Evolutionary conservation across 2,113 vertebrate species (phyloP), one percentile per base, ranked within the genome.

Genomic region (Andinoacara biseriatus): DNA sequence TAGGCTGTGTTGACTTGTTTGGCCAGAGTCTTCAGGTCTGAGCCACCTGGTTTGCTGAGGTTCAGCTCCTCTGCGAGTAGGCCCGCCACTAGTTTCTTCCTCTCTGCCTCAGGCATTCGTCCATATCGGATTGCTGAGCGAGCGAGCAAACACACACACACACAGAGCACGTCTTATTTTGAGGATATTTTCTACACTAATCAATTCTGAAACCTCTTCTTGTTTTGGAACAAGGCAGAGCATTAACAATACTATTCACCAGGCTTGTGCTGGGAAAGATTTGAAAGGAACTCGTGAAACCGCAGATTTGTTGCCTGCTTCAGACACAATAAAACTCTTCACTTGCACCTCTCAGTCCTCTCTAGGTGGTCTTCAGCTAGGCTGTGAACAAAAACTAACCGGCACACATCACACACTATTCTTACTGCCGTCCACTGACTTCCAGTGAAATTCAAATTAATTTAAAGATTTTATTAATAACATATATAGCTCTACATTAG

Each of bases 41-140:
- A 97, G 89, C 97, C 95, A 58, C 96, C 97, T 0, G 96, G 96
- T 90, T 97, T 97, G 85, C 96, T 94, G 81, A 92, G 93, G 74
- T 93, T 76, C 46, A 94, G 92, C 76, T 98, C 97, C 0, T 94
- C 97, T 0, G 96, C 97, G 0, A 97, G 95, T 92, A 98, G 92
- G 58, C 97, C 97, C 0, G 97, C 98, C 85, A 99, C 98, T 89
- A 99, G 95, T 91, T 97, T 99, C 93, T 97, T 97, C 92, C 98
- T 99, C 94, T 99, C 98, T 0, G 97, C 97, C 90, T 99, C 98
- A 0, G 98, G 98, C 98, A 99, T 99, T 80, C 98, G 96, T 65
- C 98, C 98, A 0, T 99, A 99, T 84, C 98, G 96, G 92, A 99
- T 99, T 5, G 98, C 97, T 99, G 89, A 0, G 9, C 1, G 7